These are phyloP conservation scores for Lepidostoma basale DNA, from an alignment of 1,140 invertebrate genomes.

Conservation along the genomic window DNA sequence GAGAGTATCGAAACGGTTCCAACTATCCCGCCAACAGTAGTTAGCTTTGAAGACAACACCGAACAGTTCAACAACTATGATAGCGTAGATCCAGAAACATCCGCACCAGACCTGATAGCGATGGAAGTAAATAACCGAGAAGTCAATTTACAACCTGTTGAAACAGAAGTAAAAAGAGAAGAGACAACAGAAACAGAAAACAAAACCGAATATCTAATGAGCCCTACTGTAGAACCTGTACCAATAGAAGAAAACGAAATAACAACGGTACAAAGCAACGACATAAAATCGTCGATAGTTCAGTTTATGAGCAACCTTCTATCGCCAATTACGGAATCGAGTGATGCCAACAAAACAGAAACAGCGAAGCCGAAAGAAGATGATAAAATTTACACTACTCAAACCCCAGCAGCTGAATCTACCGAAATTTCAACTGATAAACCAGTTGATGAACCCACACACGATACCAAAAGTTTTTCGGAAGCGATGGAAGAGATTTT, in stretches of 20 bases:
- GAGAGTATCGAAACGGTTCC: not conserved
- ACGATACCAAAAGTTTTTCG: constrained; percentile 16
- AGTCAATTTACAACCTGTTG: constrained; percentile 3
- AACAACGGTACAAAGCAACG: constrained; percentile 1
- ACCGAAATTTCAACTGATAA: constrained; percentile 28
- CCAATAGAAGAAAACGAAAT: not conserved
- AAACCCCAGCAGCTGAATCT: constrained; percentile 8
- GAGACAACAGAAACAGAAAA: constrained; percentile 5
- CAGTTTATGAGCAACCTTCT: not conserved
- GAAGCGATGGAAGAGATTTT: constrained; percentile 18
- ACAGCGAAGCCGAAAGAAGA: constrained; percentile 4
- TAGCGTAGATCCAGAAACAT: constrained; percentile 33
- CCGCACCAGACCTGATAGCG: constrained; percentile 30
- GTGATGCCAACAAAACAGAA: constrained; percentile 3
- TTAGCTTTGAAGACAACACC: constrained; percentile 3
- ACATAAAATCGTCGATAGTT: constrained; percentile 14
- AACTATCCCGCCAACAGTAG: constrained; percentile 6
- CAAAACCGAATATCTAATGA: constrained; percentile 20
- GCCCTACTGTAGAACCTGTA: not conserved
- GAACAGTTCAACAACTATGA: constrained; percentile 13
- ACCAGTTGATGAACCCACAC: constrained; percentile 10
- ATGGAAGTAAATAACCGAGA: constrained; percentile 25
- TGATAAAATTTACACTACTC: not conserved
- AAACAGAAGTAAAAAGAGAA: constrained; percentile 14
- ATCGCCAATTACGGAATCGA: not conserved